These are phyloP conservation scores for Dromococcyx pavoninus DNA, from an alignment of 2,797 vertebrate species.

Conservation along the genomic window DNA sequence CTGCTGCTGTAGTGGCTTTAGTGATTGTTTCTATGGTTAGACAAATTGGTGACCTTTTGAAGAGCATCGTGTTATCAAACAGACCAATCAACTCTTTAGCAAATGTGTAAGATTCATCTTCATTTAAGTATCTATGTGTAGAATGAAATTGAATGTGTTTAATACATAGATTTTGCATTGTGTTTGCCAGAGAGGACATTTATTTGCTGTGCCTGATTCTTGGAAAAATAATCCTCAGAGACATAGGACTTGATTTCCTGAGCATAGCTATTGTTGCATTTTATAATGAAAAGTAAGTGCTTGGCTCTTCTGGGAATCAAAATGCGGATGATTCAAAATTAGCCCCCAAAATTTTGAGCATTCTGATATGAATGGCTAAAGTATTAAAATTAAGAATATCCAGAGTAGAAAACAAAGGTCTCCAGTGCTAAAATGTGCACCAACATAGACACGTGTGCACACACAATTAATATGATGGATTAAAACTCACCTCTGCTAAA, in stretches of 20 bases:
- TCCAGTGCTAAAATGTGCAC: background rate
- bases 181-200: constrained; percentile 19
- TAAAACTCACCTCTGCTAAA: constrained; percentile 30
- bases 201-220: constrained; percentile 46
- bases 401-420: background rate
- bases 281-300: constrained; percentile 38
- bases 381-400: background rate
- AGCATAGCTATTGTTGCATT: constrained; percentile 29
- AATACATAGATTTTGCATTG: constrained; percentile 36
- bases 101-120: constrained; percentile 45
- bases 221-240: constrained; percentile 47
- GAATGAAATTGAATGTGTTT: constrained; percentile 48
- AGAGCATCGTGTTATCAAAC: constrained; percentile 52
- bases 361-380: background rate
- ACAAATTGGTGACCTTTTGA: constrained; percentile 61
- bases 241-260: constrained; percentile 43
- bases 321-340: background rate
- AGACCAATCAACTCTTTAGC: constrained; percentile 38
- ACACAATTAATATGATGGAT: background rate
- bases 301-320: constrained; percentile 2
- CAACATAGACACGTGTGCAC: background rate
- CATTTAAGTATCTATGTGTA: constrained; percentile 43
- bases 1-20: constrained; percentile 17
- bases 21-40: constrained; percentile 30
- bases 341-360: constrained; percentile 3